These are phyloP conservation scores for human (Homo sapiens) DNA, from an alignment of 2,113 vertebrate genomes.

Conservation along the genomic window DNA sequence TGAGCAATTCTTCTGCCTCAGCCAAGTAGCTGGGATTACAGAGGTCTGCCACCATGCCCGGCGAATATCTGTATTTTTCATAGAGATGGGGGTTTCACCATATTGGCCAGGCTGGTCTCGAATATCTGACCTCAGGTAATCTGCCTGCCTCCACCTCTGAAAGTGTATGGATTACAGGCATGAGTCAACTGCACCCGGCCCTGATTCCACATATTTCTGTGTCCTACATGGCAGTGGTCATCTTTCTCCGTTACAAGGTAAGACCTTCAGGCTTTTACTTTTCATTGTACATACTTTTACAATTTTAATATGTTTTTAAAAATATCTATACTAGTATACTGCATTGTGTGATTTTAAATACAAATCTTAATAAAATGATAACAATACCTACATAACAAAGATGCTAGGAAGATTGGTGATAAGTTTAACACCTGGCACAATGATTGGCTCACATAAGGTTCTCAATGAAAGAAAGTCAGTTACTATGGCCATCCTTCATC, in stretches of 20 bases:
- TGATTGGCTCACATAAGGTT: not conserved
- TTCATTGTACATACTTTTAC: not conserved
- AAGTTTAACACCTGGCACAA: not conserved
- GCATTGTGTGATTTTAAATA: not conserved
- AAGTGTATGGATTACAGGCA: too few species aligned
- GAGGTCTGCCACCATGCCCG: too few species aligned
- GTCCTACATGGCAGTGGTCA: not conserved
- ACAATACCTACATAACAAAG: not conserved
- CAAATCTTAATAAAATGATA: not conserved
- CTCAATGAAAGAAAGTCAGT: not conserved
- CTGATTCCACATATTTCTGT: not conserved
- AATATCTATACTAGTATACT: not conserved
- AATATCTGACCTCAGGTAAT: too few species aligned
- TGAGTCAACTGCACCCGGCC: too few species aligned
- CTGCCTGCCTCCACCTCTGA: accelerated
- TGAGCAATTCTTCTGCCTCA: too few species aligned
- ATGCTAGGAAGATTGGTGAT: not conserved
- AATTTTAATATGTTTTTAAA: not conserved
- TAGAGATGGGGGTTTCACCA: too few species aligned
- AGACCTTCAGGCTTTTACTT: not conserved
- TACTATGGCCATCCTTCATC: not conserved
- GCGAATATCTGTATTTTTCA: too few species aligned
- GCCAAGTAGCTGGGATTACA: too few species aligned
- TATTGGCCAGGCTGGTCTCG: too few species aligned
- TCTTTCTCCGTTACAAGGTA: not conserved